Percentiles rank a stretch among this genome's conserved stretches.
Evolutionary conservation across 2,113 vertebrate genomes (phyloP).

Genomic region (Typhlomys cinereus): DNA sequence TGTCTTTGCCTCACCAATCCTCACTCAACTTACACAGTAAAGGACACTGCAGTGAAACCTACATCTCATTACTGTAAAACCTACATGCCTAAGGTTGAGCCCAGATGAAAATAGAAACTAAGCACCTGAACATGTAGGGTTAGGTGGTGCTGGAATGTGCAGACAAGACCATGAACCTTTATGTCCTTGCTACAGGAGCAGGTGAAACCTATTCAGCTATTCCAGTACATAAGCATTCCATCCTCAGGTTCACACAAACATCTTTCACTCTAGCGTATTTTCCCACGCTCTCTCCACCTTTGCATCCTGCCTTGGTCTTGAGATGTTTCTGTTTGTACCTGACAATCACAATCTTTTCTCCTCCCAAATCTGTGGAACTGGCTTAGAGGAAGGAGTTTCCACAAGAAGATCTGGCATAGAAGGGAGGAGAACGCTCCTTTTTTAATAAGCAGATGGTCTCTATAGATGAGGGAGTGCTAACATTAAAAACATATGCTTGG

Average conservation of each 20-base stretch:
- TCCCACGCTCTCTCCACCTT: no score
- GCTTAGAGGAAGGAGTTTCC: slow-evolving; percentile 47
- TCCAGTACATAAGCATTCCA: not conserved
- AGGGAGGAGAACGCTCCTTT: slow-evolving; percentile 62
- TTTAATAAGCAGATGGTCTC: slow-evolving; percentile 81
- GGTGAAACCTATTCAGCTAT: not conserved
- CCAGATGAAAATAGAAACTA: not conserved
- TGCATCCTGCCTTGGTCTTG: no score
- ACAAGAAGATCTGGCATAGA: slow-evolving; percentile 58
- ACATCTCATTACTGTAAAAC: not conserved
- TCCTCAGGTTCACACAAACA: not conserved
- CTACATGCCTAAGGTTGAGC: not conserved
- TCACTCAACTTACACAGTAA: slow-evolving; percentile 4
- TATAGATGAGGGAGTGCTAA: slow-evolving; percentile 76
- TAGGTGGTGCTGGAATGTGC: not conserved
- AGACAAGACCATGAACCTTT: not conserved
- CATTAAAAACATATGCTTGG: slow-evolving; percentile 82
- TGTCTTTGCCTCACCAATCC: not conserved
- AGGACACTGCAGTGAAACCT: not conserved
- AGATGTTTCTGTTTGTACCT: not conserved
- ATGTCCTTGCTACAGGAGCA: not conserved
- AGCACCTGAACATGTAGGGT: not conserved
- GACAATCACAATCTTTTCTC: not conserved
- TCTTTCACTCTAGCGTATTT: not conserved
- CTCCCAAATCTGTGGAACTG: slow-evolving; percentile 42